phyloP scores from a whole-genome alignment of 2,113 vertebrate genomes.

The Eleginops maclovinus region DNA sequence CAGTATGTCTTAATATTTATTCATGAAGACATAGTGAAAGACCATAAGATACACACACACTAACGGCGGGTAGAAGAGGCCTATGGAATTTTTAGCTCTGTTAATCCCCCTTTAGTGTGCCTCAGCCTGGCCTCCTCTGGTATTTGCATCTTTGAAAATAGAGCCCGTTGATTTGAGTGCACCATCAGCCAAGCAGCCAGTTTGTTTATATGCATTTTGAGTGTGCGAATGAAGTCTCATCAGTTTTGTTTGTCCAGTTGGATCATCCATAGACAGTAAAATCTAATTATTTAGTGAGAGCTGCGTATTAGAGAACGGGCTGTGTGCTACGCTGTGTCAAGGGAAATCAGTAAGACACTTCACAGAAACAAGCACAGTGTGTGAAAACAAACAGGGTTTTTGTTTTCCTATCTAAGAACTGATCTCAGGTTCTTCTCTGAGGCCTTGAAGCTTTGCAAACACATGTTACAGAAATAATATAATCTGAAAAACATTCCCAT shows the following conservation, averaged over 20 bases:
- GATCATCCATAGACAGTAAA: not conserved
- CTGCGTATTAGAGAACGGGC: not conserved
- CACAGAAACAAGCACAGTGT: not conserved
- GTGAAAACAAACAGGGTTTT: not conserved
- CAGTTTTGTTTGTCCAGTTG: not conserved
- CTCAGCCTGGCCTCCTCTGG: slow-evolving; percentile 57
- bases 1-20: slow-evolving; percentile 15
- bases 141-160: slow-evolving; percentile 74
- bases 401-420: slow-evolving; percentile 4
- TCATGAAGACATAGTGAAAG: slow-evolving; percentile 5
- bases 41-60: slow-evolving; percentile 37
- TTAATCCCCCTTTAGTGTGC: slow-evolving; percentile 55
- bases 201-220: not conserved
- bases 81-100: slow-evolving; percentile 41
- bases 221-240: not conserved
- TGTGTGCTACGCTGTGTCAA: not conserved
- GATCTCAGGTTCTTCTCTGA: not conserved
- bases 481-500: not conserved
- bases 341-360: not conserved
- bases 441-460: slow-evolving; percentile 1
- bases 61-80: slow-evolving; percentile 29
- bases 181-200: not conserved
- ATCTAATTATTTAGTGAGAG: not conserved
- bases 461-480: not conserved
- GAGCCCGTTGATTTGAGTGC: slow-evolving; percentile 56